These are phyloP conservation scores for Cottoperca gobio DNA, from an alignment of 2,797 vertebrate species.

Conservation along the genomic window DNA sequence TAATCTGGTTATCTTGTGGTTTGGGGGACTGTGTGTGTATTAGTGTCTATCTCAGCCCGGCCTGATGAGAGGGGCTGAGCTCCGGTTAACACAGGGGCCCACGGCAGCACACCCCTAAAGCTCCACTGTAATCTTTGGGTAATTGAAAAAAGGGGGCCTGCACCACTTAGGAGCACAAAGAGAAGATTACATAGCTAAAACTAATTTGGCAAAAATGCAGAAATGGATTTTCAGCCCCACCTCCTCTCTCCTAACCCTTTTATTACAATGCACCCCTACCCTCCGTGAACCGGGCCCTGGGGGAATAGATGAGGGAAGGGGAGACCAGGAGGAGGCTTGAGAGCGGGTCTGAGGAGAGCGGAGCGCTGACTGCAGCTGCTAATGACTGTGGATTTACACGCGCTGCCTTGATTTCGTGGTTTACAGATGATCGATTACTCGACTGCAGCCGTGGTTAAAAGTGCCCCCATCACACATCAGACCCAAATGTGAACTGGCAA, in stretches of 20 bases:
- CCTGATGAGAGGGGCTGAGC: constrained; percentile 73
- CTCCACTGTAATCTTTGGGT: constrained; percentile 87
- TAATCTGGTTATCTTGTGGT: constrained; percentile 86
- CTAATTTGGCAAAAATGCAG: constrained; percentile 88
- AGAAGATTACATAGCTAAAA: constrained; percentile 90
- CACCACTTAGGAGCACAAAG: constrained; percentile 88
- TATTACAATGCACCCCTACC: constrained; percentile 79
- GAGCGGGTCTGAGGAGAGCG: constrained; percentile 28
- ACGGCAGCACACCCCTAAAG: constrained; percentile 83
- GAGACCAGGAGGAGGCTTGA: constrained; percentile 27
- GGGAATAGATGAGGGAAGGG: constrained; percentile 60
- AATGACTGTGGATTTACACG: constrained; percentile 80
- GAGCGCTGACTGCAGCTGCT: constrained; percentile 68
- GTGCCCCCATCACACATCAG: constrained; percentile 73
- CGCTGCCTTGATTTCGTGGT: constrained; percentile 76
- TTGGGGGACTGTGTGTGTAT: constrained; percentile 71
- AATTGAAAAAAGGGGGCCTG: constrained; percentile 87
- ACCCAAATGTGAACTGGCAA: constrained; percentile 74
- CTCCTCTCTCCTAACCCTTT: constrained; percentile 74
- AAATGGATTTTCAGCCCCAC: constrained; percentile 86
- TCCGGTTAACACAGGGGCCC: constrained; percentile 76
- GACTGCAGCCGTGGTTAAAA: constrained; percentile 66
- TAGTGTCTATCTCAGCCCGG: constrained; percentile 67
- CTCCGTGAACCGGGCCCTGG: constrained; percentile 70
- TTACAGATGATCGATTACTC: constrained; percentile 81